These are phyloP conservation scores for Characodon lateralis DNA, from an alignment of 2,797 vertebrate genomes.

Conservation along the genomic window DNA sequence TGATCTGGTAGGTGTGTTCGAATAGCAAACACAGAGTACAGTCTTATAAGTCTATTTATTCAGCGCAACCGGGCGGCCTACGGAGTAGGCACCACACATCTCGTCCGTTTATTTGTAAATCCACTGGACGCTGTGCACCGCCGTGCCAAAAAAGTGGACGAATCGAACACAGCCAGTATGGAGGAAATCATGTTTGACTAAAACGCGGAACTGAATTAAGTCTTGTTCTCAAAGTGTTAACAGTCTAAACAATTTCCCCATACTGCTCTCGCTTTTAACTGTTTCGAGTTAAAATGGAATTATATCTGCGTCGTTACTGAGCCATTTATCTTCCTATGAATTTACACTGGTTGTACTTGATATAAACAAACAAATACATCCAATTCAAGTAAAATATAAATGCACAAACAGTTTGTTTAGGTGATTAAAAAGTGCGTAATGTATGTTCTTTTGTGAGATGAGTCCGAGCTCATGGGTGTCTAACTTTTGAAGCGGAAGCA, in stretches of 20 bases:
- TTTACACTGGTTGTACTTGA: not conserved
- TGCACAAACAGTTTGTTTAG: not conserved
- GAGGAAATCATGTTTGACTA: constrained; percentile 42
- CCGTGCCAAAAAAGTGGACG: not conserved
- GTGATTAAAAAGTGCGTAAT: not conserved
- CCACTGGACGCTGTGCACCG: not conserved
- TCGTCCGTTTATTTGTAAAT: not conserved
- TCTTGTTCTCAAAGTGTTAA: not conserved
- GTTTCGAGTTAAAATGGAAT: not conserved
- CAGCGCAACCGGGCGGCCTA: constrained; percentile 46
- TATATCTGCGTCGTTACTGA: not conserved
- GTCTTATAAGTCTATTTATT: constrained; percentile 25
- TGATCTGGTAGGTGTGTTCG: constrained; percentile 73
- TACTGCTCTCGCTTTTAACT: not conserved
- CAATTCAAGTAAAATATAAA: not conserved
- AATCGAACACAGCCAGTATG: constrained; percentile 42
- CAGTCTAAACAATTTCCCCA: not conserved
- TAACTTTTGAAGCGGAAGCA: constrained; percentile 80
- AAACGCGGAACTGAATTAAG: constrained; percentile 48
- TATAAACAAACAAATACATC: not conserved
- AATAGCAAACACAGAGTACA: constrained; percentile 21
- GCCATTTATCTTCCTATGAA: not conserved
- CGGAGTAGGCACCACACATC: not conserved
- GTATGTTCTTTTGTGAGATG: not conserved
- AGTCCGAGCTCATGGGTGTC: constrained; percentile 47